Conservation (phyloP, 2,888 invertebrate species). For the Lingula anatina region DNA sequence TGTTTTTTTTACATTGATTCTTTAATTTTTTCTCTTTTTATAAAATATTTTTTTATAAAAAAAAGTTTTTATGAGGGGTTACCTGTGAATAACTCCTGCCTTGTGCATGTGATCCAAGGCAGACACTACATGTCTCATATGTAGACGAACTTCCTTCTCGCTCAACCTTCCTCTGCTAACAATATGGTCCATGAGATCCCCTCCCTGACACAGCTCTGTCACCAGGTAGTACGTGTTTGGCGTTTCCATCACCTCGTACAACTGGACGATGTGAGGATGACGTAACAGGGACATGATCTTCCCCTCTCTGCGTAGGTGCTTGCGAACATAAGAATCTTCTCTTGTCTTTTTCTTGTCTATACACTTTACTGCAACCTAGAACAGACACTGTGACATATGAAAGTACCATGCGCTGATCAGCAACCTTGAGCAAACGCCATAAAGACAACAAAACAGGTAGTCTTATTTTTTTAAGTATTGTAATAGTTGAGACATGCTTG, state of each 20-base stretch:
- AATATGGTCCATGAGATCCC: slow-evolving; percentile 49
- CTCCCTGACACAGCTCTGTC: slow-evolving; percentile 45
- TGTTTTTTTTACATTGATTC: too few species aligned
- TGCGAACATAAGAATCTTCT: slow-evolving; percentile 45
- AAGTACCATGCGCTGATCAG: too few species aligned
- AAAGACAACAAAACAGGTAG: too few species aligned
- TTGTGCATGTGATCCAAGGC: slow-evolving; percentile 48
- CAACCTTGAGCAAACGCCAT: too few species aligned
- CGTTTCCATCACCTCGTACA: slow-evolving; percentile 50
- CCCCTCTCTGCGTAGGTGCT: slow-evolving; percentile 46
- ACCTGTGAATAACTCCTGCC: slow-evolving; percentile 48
- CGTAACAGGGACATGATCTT: slow-evolving; percentile 44
- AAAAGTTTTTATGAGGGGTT: too few species aligned
- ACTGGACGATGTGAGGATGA: slow-evolving; percentile 43
- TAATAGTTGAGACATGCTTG: too few species aligned
- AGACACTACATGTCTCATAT: slow-evolving; percentile 44
- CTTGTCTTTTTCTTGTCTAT: slow-evolving; percentile 47
- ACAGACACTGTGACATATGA: too few species aligned
- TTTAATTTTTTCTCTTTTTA: too few species aligned
- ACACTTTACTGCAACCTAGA: slow-evolving; percentile 48
- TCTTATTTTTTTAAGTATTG: too few species aligned
- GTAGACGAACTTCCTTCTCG: slow-evolving; percentile 39
- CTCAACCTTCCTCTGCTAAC: slow-evolving; percentile 35
- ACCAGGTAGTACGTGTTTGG: slow-evolving; percentile 50
- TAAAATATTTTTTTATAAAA: too few species aligned